Base-by-base conservation (phyloP, 2,113 vertebrate genomes). In the Ammodytes marinus region DNA sequence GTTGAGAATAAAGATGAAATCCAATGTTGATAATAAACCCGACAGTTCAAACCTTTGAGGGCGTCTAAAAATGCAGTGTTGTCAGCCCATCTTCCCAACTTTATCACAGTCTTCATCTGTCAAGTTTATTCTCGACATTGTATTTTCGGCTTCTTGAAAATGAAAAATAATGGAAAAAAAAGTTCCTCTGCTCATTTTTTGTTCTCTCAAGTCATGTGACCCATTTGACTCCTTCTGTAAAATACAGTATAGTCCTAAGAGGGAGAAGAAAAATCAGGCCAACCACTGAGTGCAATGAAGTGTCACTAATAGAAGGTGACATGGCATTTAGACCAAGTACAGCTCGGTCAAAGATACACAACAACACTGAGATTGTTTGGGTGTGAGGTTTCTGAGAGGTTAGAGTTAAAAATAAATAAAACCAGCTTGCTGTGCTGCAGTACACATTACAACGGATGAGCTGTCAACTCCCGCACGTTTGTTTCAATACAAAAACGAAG, bases 241-340 rank as follows among this genome's bases (percentile, higher is more conserved):
- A 57, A 68, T 6, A 64, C 58, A 72, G n/a, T 58, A 10, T 13
- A 43, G n/a, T 63, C 35, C 37, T 49, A 42, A 59, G 10, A 47
- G 45, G 19, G 19, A 27, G 12, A 45, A 45, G 15, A 35, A 42
- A 45, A 60, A 47, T 49, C 42, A 27, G 60, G 79, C 54, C 57
- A 10, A 54, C 77, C 59, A 12, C 79, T 66, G 84, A 53, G 77
- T 64, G 68, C 69, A 71, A 14, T 12, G 3, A 17, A 71, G 60
- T 3, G 76, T 65, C 55, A 85, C 77, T 88, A 74, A 88, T 79
- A 2, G 43, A 54, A 85, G 68, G 7, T 68, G 83, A 88, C 83
- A 10, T 66, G 71, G 27, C 79, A 84, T 79, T 86, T 59, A 73
- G 67, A 75, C 67, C 55, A 81, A 79, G 67, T 39, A 73, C 74